A percentile compares a stretch with the other conserved stretches of the same genome.
phyloP scores from a whole-genome alignment of 2,888 invertebrate species.

The Geotrupes spiniger region DNA sequence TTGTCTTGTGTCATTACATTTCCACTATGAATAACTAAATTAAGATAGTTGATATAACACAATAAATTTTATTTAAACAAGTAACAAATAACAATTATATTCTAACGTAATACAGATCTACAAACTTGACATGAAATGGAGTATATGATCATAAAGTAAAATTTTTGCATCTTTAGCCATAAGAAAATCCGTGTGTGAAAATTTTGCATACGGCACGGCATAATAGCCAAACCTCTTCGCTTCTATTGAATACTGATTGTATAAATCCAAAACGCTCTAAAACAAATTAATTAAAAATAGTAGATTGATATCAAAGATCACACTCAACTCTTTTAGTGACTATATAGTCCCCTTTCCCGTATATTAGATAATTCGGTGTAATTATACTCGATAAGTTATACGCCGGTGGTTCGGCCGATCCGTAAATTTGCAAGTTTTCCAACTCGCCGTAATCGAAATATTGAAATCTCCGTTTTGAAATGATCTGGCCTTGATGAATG shows the following conservation, averaged over 20 bases:
- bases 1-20: too few species aligned
- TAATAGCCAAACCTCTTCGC: constrained; percentile 7
- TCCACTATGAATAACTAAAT: too few species aligned
- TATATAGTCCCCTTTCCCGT: constrained; percentile 22
- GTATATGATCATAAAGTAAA: constrained; percentile 34
- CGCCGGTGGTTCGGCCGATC: constrained; percentile 54
- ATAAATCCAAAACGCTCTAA: too few species aligned
- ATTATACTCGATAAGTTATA: constrained; percentile 58
- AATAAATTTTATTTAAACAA: too few species aligned
- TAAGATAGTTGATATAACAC: too few species aligned
- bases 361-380: constrained; percentile 48
- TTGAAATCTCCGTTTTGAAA: constrained; percentile 54
- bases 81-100: too few species aligned
- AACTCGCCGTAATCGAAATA: constrained; percentile 62
- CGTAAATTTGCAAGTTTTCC: constrained; percentile 57
- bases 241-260: too few species aligned
- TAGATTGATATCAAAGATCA: too few species aligned
- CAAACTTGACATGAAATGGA: constrained; percentile 13
- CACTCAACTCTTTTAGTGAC: constrained; percentile 20
- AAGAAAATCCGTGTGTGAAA: constrained; percentile 37
- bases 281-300: too few species aligned
- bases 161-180: constrained; percentile 39
- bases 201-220: constrained; percentile 13
- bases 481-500: constrained; percentile 29
- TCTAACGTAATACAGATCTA: too few species aligned